Base-by-base conservation (phyloP, 2,888 invertebrate species). In the Pandemis cinnamomeana region DNA sequence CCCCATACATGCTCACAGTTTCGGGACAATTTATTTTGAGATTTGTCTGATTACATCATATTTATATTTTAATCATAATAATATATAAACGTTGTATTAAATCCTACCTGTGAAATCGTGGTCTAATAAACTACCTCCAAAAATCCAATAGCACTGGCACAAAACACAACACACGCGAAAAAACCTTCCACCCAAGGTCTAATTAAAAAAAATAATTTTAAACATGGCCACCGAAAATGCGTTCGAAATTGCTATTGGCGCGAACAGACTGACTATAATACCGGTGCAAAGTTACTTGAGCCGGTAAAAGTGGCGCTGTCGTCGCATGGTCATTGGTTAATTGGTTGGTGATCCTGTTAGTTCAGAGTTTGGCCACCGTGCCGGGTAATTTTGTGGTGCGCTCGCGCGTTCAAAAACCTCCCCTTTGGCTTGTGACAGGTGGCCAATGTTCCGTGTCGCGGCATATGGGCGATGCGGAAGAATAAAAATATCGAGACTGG, bases 371-470 rank as follows among this genome's bases (percentile, higher is more conserved):
- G 11, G 5, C 42, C 64, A 66, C 51, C 7, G 51, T 42, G 15
- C 58, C 44, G 2, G 41, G 64, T 53, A 66, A 51, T 46, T 71
- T 68, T 55, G 71, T 67, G 55, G 46, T 20, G 46, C 64, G 36
- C 55, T 72, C 61, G 55, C 61, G 64, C 67, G 66, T 63, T 70
- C 58, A 58, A 75, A 77, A 64, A 85, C 81, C 80, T 64, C 36
- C 11, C 7, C 27, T 11, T 62, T 62, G 46, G 71, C 72, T 66
- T 46, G 72, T 76, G 77, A 76, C 78, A 79, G 77, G 77, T 81
- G 81, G 68, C 75, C 80, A 79, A 75, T 81, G 76, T 79, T 80
- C 79, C 86, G 81, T 84, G 79, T 41, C 53, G 41, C 15, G 83
- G 80, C 82, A 84, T 81, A 81, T 84, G 81, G 80, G 78, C 79